A percentile compares a stretch with the other conserved stretches of the same genome.
Evolutionary conservation across 2,888 invertebrate species (phyloP).

Genomic region (Drosophila mercatorum): DNA sequence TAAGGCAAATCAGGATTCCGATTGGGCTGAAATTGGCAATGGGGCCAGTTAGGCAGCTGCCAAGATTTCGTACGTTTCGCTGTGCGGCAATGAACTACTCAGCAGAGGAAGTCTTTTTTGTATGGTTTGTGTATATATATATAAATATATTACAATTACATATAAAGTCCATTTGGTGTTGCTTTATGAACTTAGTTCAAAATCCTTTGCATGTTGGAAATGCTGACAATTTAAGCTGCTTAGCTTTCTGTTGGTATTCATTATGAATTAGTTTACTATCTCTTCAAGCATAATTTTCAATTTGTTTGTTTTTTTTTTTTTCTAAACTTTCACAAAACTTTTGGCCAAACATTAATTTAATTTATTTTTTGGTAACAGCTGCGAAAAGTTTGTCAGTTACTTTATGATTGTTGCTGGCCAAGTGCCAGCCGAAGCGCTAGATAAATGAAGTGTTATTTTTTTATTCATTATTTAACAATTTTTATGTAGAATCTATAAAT

Average conservation of each 20-base stretch:
- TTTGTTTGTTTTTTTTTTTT: not conserved
- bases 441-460: too few relatives aligned
- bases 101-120: conserved; percentile 37
- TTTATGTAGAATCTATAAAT: too few relatives aligned
- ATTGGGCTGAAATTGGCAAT: conserved; percentile 33
- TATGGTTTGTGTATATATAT: not conserved
- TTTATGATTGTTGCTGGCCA: conserved; percentile 43
- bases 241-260: conserved; percentile 18
- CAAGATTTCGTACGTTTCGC: conserved; percentile 39
- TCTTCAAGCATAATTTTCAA: conserved; percentile 4
- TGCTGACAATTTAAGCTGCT: conserved; percentile 41
- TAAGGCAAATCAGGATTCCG: conserved; percentile 38
- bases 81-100: conserved; percentile 32
- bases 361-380: conserved; percentile 41
- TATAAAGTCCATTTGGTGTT: not conserved
- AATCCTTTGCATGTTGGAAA: not conserved
- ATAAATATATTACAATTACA: not conserved
- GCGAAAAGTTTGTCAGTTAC: conserved; percentile 32
- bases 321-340: conserved; percentile 8
- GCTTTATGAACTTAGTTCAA: not conserved
- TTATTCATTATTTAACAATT: too few relatives aligned
- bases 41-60: conserved; percentile 37
- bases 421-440: too few relatives aligned
- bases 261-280: not conserved
- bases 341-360: conserved; percentile 3